phyloP scores from a whole-genome alignment of 2,113 vertebrate species.

The Sinocyclocheilus rhinocerous region DNA sequence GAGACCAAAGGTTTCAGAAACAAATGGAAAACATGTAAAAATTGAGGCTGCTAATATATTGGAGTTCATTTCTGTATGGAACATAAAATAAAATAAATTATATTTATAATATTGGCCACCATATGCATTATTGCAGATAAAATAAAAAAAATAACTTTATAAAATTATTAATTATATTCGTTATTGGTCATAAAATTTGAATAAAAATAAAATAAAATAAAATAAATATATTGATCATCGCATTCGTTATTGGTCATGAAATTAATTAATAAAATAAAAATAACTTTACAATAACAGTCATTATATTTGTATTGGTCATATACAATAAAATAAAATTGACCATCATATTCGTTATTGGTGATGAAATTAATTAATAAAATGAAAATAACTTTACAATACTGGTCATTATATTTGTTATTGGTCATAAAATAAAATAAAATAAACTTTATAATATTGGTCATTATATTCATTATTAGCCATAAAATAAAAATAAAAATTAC shows the following conservation, averaged over 20 bases:
- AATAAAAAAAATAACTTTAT: not conserved
- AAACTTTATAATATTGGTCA: not conserved
- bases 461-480: not conserved
- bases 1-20: slow-evolving; percentile 32
- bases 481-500: not conserved
- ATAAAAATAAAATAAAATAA: not conserved
- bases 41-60: not conserved
- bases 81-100: not conserved
- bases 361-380: not conserved
- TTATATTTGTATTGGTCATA: not conserved
- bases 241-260: no score
- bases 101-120: not conserved
- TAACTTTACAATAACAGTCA: not conserved
- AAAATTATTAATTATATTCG: no score
- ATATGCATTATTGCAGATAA: not conserved
- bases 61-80: not conserved
- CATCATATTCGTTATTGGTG: not conserved
- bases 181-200: not conserved
- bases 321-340: not conserved
- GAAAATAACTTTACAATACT: not conserved
- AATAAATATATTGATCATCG: not conserved
- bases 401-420: not conserved
- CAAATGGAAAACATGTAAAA: not conserved
- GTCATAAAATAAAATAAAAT: not conserved
- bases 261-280: not conserved